A percentile compares a stretch with the other conserved stretches of the same genome.
Conservation (phyloP, 2,888 invertebrate species). For the Tubulanus polymorphus region DNA sequence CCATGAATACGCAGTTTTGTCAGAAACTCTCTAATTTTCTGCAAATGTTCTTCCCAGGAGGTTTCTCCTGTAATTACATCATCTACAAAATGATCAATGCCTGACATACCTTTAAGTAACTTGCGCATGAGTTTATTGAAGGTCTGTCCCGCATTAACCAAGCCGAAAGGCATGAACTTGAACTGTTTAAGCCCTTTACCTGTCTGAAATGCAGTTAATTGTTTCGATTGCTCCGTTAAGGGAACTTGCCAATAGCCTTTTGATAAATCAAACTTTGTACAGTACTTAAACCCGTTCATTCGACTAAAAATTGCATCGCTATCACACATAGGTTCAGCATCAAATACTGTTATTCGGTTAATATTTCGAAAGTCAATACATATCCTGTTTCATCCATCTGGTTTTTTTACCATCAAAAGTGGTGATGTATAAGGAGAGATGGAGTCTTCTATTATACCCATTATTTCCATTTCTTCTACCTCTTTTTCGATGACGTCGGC, state of each 20-base stretch:
- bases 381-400: conserved; percentile 20
- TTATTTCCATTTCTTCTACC: conserved; percentile 20
- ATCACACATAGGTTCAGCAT: conserved; percentile 24
- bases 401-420: conserved; percentile 20
- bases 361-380: conserved; percentile 24
- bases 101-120: conserved; percentile 13
- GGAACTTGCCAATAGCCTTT: conserved; percentile 26
- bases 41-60: conserved; percentile 19
- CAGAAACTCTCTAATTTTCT: conserved; percentile 6
- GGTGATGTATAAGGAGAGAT: conserved; percentile 21
- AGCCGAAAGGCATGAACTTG: conserved; percentile 15
- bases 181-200: too few relatives aligned
- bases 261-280: conserved; percentile 19
- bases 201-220: conserved; percentile 20
- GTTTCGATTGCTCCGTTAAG: conserved; percentile 11
- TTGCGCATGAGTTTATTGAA: conserved; percentile 18
- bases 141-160: conserved; percentile 16
- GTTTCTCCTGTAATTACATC: conserved; percentile 17
- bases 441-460: conserved; percentile 20
- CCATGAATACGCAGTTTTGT: conserved; percentile 1
- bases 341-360: conserved; percentile 23
- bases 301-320: conserved; percentile 23
- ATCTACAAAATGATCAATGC: conserved; percentile 19
- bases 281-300: conserved; percentile 14
- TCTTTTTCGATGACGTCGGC: conserved; percentile 14